Evolutionary conservation across 2,797 vertebrate genomes (phyloP).

Genomic region (Pangasius sanitwongsei): DNA sequence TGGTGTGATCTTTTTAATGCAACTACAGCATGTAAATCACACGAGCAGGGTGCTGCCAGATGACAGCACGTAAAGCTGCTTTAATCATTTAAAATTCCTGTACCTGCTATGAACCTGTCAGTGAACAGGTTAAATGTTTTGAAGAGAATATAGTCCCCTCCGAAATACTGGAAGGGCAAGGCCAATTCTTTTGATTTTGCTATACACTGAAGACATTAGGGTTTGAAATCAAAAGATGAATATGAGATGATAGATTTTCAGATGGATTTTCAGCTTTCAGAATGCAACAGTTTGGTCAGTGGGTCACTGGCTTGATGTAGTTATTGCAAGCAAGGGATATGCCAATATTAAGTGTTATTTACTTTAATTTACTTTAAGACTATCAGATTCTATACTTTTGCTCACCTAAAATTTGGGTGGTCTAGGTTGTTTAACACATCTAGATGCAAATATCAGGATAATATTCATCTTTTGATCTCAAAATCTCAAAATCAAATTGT

Average conservation of each 20-base stretch:
- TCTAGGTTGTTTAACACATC: not conserved
- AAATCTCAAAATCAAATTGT: not conserved
- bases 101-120: constrained; percentile 20
- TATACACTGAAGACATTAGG: not conserved
- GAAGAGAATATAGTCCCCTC: not conserved
- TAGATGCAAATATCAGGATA: not conserved
- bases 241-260: not conserved
- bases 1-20: constrained; percentile 36
- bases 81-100: constrained; percentile 23
- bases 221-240: not conserved
- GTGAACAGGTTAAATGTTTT: constrained; percentile 10
- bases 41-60: constrained; percentile 12
- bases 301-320: not conserved
- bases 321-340: not conserved
- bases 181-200: not conserved
- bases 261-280: not conserved
- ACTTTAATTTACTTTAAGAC: not conserved
- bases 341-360: not conserved
- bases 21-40: constrained; percentile 25
- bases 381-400: not conserved
- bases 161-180: not conserved
- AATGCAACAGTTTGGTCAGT: not conserved
- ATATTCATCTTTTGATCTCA: not conserved
- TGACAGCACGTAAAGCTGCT: constrained; percentile 26
- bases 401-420: not conserved